Base-by-base conservation (phyloP, 2,113 vertebrate genomes). In the Tricholaema leucomelas region DNA sequence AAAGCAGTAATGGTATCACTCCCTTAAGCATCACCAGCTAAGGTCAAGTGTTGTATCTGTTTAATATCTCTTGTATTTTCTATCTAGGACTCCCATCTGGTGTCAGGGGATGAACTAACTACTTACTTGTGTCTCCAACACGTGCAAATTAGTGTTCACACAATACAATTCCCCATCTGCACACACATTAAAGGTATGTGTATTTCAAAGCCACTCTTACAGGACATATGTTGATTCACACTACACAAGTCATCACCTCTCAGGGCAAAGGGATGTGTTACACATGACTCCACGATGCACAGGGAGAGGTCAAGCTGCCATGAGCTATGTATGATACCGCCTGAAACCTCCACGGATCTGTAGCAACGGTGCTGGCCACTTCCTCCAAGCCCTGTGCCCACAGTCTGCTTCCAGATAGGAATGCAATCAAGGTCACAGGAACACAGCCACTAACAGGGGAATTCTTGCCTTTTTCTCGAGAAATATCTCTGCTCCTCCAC, bases 61-160 rank as follows among this genome's bases (percentile, higher is more conserved):
- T 82, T 71, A 94, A 87, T 81, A 65, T 40, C 89, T 91, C 27
- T 40, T 14, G 30, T 42, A 77, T 44, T 71, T 85, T 79, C 72
- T 77, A 66, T 63, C 58, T 40, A 82, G 67, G 74, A 63, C 60
- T 80, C 67, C 89, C 52, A 50, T 48, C 66, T 90, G 61, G 42
- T 77, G 60, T 76, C 2, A 0, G n/a, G 60, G 87, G 84, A 87
- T 87, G 87, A 80, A 72, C 75, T 75, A 92, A 92, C 75, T 87
- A 60, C 42, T 87, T 67, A 33, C 30, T 91, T 67, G 36, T 64
- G 72, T 71, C 78, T 80, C 60, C 64, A 67, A 8, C 40, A 8
- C 40, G 64, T 85, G 87, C 61, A 93, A 91, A 95, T 82, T 80
- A 96, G 42, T 69, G 87, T 93, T 85, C 74, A 78, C 56, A 42